phyloP scores from a whole-genome alignment of 2,888 invertebrate genomes.

The Drosophila paranaensis region DNA sequence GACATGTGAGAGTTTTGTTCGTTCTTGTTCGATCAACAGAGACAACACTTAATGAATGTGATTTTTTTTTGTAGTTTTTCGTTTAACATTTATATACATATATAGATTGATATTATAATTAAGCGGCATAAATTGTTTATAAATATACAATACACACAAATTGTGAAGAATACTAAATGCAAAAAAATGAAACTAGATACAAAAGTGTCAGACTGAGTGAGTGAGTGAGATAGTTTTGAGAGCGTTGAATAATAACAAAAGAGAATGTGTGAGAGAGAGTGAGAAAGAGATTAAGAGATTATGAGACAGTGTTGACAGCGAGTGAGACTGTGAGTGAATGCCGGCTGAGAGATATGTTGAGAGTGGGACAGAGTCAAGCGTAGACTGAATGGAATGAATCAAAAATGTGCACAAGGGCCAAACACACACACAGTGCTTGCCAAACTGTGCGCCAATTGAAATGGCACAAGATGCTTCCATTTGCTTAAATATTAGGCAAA shows the following conservation, averaged over 20 bases:
- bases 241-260: slow-evolving; percentile 13
- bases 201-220: slow-evolving; percentile 77
- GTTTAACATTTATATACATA: slow-evolving; percentile 51
- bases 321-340: slow-evolving; percentile 28
- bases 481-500: slow-evolving; percentile 74
- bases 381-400: slow-evolving; percentile 57
- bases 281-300: slow-evolving; percentile 26
- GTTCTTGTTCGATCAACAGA: slow-evolving; percentile 34
- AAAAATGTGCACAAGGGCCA: slow-evolving; percentile 75
- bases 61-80: slow-evolving; percentile 63
- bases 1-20: slow-evolving; percentile 74
- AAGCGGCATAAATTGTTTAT: slow-evolving; percentile 81
- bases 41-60: slow-evolving; percentile 41
- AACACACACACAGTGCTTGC: slow-evolving; percentile 21
- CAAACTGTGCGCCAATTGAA: slow-evolving; percentile 58
- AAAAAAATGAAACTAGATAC: slow-evolving; percentile 79
- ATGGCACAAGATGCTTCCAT: slow-evolving; percentile 65
- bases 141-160: slow-evolving; percentile 80
- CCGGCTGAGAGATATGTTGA: slow-evolving; percentile 33
- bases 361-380: slow-evolving; percentile 44
- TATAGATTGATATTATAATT: slow-evolving; percentile 70
- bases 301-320: slow-evolving; percentile 41
- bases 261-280: slow-evolving; percentile 16
- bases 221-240: slow-evolving; percentile 23
- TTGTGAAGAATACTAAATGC: slow-evolving; percentile 82